phyloP scores from a whole-genome alignment of 2,797 vertebrate species.

The Chelonia mydas region DNA sequence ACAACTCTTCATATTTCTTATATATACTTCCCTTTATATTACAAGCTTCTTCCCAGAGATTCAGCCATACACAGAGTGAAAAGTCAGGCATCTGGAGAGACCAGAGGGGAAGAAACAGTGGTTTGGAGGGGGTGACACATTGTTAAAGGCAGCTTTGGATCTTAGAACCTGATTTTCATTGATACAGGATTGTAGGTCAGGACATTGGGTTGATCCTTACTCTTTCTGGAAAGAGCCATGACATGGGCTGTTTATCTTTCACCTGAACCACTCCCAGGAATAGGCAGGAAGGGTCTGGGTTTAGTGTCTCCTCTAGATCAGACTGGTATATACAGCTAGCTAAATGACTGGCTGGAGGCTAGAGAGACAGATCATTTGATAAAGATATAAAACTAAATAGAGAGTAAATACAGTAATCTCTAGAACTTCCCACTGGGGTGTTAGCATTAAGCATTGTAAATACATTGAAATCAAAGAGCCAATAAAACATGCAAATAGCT shows the following conservation, averaged over 20 bases:
- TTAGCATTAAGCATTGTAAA: constrained; percentile 67
- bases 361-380: constrained; percentile 67
- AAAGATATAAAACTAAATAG: constrained; percentile 58
- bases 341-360: constrained; percentile 58
- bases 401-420: constrained; percentile 64
- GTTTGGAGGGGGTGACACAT: not conserved
- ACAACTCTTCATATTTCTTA: not conserved
- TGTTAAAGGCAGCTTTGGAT: not conserved
- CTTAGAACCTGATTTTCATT: not conserved
- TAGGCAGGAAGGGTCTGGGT: not conserved
- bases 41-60: not conserved
- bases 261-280: not conserved
- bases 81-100: not conserved
- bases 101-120: not conserved
- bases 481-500: constrained; percentile 75
- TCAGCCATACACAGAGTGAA: not conserved
- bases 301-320: not conserved
- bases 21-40: not conserved
- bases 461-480: constrained; percentile 69
- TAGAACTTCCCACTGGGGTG: constrained; percentile 66
- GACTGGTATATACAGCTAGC: constrained; percentile 18
- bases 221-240: not conserved
- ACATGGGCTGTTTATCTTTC: not conserved
- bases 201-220: not conserved
- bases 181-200: not conserved